Conservation (phyloP, 1,140 invertebrate species). For the Drosophila pallidifrons region DNA sequence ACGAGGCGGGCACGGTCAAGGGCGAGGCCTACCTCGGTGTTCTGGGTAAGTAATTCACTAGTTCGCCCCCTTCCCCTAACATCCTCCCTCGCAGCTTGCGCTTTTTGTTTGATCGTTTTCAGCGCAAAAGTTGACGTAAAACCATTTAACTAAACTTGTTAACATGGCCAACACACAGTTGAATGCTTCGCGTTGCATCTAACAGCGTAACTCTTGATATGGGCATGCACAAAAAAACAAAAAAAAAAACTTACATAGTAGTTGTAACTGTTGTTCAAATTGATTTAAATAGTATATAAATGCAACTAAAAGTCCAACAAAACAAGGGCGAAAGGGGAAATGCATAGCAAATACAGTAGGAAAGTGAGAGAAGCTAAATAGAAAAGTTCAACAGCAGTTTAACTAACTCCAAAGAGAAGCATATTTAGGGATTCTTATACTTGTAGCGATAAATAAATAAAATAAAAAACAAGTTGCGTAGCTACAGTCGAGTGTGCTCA, state of each 20-base stretch:
- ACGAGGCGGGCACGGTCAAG: conserved; percentile 94
- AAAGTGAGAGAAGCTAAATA: too few species aligned
- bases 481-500: too few species aligned
- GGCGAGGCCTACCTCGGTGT: conserved; percentile 93
- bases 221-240: background rate
- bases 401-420: too few species aligned
- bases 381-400: too few species aligned
- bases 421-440: too few species aligned
- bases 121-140: background rate
- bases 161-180: background rate
- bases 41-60: conserved; percentile 88
- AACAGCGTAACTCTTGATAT: background rate
- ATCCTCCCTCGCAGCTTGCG: background rate
- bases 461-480: too few species aligned
- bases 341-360: too few species aligned
- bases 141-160: background rate
- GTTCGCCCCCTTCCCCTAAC: background rate
- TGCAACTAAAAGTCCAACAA: too few species aligned
- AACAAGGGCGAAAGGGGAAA: too few species aligned
- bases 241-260: background rate
- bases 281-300: too few species aligned
- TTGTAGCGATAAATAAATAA: too few species aligned
- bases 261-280: too few species aligned
- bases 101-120: background rate
- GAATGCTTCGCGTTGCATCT: background rate